phyloP scores from a whole-genome alignment of 2,113 vertebrate species.

The Melierax canorus region DNA sequence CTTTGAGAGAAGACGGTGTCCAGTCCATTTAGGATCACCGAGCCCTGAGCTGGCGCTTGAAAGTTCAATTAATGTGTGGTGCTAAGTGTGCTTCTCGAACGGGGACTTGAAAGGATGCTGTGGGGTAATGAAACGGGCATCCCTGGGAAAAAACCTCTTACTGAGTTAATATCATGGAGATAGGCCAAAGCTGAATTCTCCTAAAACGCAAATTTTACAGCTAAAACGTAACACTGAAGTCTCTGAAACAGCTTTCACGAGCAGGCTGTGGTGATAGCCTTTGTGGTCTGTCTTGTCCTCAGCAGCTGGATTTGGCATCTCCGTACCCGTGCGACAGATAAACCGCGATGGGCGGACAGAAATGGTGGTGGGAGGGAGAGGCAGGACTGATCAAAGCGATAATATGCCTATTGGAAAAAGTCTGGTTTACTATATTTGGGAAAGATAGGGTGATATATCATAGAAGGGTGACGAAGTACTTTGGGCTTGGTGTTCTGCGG shows the following conservation, averaged over 20 bases:
- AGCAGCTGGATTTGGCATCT: neutral
- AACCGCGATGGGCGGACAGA: neutral
- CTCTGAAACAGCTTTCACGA: neutral
- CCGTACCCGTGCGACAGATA: fast-evolving
- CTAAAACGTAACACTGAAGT: neutral
- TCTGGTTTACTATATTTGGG: neutral
- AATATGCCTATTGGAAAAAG: neutral
- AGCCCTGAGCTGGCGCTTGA: neutral
- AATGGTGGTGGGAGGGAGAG: neutral
- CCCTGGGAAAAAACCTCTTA: neutral
- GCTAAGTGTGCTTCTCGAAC: neutral
- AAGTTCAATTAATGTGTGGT: neutral
- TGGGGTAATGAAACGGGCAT: neutral
- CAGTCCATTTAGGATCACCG: neutral
- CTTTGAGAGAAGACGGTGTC: neutral
- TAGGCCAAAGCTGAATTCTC: neutral
- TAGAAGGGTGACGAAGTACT: neutral
- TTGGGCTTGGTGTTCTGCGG: neutral
- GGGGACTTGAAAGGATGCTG: fast-evolving
- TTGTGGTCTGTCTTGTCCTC: neutral
- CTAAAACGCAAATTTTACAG: neutral
- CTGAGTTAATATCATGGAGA: fast-evolving
- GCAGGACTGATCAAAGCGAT: neutral
- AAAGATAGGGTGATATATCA: neutral
- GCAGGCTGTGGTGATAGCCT: neutral